Evolutionary conservation across 2,888 invertebrate genomes (phyloP).

Genomic region (Drosophila anomalipes): DNA sequence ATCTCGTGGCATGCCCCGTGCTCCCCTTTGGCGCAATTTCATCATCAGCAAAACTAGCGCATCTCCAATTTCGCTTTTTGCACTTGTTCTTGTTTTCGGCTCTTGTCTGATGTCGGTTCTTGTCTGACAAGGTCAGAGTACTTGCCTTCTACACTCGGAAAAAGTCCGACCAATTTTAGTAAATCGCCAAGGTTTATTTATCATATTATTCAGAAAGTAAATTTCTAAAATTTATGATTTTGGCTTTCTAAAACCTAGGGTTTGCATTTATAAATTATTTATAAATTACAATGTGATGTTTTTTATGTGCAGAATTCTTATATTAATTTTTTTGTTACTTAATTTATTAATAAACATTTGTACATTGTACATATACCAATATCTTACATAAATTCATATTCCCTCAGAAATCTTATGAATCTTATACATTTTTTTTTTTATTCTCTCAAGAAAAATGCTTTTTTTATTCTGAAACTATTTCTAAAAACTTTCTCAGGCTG

Average conservation of each 20-base stretch:
- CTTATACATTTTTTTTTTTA: neutral
- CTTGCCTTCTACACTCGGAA: conserved; percentile 3
- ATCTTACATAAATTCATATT: neutral
- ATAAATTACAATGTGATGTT: neutral
- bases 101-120: conserved; percentile 6
- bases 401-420: neutral
- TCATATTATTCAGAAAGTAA: too few species aligned
- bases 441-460: neutral
- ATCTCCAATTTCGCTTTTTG: conserved; percentile 29
- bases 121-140: conserved; percentile 54
- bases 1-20: conserved; percentile 45
- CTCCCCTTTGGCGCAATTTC: conserved; percentile 37
- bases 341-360: neutral
- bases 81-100: conserved; percentile 11
- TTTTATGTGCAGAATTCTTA: neutral
- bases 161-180: neutral
- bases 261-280: neutral
- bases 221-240: neutral
- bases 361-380: neutral
- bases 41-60: conserved; percentile 60
- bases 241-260: neutral
- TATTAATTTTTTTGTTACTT: neutral
- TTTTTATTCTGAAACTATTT: neutral
- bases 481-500: neutral
- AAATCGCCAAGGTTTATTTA: neutral